Conservation (phyloP, 2,113 vertebrate species). For the Oncorhynchus gorbuscha region DNA sequence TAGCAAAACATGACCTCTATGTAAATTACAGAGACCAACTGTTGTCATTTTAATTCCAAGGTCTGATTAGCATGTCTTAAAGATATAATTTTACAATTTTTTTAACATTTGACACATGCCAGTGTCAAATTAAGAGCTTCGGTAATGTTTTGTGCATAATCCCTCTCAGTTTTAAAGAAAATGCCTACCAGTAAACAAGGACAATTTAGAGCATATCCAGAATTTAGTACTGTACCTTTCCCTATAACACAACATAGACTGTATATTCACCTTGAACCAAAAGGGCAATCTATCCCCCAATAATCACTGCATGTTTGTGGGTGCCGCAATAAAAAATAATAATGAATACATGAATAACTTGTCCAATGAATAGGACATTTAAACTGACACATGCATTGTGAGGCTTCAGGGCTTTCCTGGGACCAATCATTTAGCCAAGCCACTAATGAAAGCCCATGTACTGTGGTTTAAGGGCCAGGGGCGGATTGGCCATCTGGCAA, state of each 20-base stretch:
- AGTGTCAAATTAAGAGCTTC: constrained; percentile 52
- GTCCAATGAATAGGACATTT: constrained; percentile 52
- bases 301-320: constrained; percentile 48
- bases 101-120: constrained; percentile 53
- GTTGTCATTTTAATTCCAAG: constrained; percentile 73
- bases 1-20: constrained; percentile 86
- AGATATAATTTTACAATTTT: constrained; percentile 61
- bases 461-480: constrained; percentile 64
- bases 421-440: constrained; percentile 78
- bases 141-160: constrained; percentile 22
- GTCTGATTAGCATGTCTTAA: constrained; percentile 61
- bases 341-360: constrained; percentile 61
- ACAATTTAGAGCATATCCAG: not conserved
- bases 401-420: constrained; percentile 73
- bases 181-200: constrained; percentile 14
- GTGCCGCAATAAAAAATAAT: constrained; percentile 31
- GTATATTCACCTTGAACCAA: not conserved
- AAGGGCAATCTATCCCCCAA: constrained; percentile 50
- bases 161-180: constrained; percentile 24
- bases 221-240: constrained; percentile 14
- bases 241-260: not conserved
- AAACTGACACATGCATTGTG: constrained; percentile 66
- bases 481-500: too few relatives aligned
- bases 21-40: constrained; percentile 74
- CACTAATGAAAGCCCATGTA: constrained; percentile 74